Percentiles rank a stretch among this genome's conserved stretches.
These are phyloP conservation scores for Falco berigora DNA, from an alignment of 2,797 vertebrate genomes.

Conservation along the genomic window DNA sequence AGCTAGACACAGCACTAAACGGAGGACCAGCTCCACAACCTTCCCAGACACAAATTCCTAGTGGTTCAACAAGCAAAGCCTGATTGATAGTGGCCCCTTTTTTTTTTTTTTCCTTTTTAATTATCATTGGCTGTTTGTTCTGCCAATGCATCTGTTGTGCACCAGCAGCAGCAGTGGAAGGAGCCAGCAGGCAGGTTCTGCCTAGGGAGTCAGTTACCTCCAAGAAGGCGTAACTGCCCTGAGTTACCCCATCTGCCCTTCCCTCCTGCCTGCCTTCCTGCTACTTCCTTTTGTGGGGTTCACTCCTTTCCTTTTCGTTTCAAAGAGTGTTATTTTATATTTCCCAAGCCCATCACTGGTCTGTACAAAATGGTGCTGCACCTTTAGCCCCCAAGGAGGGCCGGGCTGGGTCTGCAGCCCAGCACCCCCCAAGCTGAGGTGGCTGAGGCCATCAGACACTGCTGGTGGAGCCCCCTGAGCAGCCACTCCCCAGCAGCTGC, in stretches of 20 bases:
- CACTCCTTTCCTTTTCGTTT: not conserved
- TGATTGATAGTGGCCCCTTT: fast-evolving
- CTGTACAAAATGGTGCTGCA: too few relatives aligned
- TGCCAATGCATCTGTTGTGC: not conserved
- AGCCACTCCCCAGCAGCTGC: not conserved
- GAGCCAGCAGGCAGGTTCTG: not conserved
- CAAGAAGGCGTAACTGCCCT: not conserved
- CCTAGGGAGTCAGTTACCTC: not conserved
- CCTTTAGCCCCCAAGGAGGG: not conserved
- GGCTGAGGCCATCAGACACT: not conserved
- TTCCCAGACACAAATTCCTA: not conserved
- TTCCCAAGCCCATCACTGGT: not conserved
- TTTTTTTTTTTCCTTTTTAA: not conserved
- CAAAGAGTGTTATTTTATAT: fast-evolving
- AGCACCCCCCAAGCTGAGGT: not conserved
- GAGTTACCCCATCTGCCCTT: not conserved
- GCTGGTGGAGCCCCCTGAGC: not conserved
- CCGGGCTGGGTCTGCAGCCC: not conserved
- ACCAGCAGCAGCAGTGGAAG: not conserved
- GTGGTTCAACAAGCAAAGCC: not conserved
- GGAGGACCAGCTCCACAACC: not conserved
- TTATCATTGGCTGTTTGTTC: not conserved
- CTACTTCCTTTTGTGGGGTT: not conserved
- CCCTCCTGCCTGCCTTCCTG: not conserved
- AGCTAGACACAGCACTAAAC: not conserved